These are phyloP conservation scores for Sepioteuthis lessoniana DNA, from an alignment of 2,888 invertebrate species.

Conservation along the genomic window DNA sequence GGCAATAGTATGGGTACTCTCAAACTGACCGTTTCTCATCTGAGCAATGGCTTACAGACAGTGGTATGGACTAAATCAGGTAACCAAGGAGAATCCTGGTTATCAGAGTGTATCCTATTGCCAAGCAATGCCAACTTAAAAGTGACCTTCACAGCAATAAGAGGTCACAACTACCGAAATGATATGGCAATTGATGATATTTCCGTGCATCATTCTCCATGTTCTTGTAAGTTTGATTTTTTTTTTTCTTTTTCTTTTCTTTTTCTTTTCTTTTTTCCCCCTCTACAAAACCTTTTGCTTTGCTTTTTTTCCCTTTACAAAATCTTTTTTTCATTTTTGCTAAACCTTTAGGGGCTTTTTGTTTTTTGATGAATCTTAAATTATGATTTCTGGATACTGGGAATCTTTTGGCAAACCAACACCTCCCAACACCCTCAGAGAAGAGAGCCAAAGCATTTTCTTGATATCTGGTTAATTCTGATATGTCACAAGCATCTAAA, in stretches of 20 bases:
- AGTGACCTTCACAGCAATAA: constrained; percentile 58
- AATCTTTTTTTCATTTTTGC: no score
- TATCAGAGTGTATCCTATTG: constrained; percentile 57
- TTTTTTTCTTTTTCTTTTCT: neutral
- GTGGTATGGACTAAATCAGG: constrained; percentile 53
- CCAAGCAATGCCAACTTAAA: constrained; percentile 55
- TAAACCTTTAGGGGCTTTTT: no score
- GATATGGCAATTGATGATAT: constrained; percentile 67
- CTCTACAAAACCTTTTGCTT: no score
- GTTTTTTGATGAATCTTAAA: no score
- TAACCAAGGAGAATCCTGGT: constrained; percentile 59
- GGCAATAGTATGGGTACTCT: constrained; percentile 54
- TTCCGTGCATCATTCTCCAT: constrained; percentile 53
- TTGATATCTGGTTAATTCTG: no score
- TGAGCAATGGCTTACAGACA: constrained; percentile 33
- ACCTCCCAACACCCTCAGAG: no score
- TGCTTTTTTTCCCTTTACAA: no score
- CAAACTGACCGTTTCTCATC: constrained; percentile 51
- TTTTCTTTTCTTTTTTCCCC: neutral
- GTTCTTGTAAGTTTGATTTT: constrained; percentile 52
- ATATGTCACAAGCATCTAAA: no score
- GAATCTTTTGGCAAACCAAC: no score
- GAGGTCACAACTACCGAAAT: constrained; percentile 56
- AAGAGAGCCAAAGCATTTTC: no score
- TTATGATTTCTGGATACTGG: no score